phyloP scores from a whole-genome alignment of 2,113 vertebrate genomes.

The Protobothrops mucrosquamatus region DNA sequence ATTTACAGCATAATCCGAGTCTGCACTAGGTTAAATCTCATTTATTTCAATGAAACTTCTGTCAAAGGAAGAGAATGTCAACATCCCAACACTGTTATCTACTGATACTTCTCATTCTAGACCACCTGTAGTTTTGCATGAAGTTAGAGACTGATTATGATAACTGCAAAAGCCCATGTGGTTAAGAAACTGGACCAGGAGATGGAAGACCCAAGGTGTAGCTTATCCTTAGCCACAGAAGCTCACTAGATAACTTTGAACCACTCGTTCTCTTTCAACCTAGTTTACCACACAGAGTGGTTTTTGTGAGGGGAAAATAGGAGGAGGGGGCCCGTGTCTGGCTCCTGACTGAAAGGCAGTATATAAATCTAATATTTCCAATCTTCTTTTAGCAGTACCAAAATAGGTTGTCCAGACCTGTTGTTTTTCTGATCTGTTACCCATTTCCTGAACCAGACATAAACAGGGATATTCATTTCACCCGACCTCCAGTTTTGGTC shows the following conservation, averaged over 20 bases:
- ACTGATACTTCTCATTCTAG: not conserved
- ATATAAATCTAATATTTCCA: not conserved
- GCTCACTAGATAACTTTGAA: not conserved
- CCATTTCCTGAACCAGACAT: not conserved
- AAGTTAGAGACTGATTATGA: not conserved
- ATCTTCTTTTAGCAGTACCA: not conserved
- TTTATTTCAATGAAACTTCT: not conserved
- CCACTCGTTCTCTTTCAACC: not conserved
- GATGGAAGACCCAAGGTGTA: not conserved
- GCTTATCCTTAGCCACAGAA: not conserved
- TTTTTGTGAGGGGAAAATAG: not conserved
- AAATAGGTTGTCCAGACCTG: not conserved
- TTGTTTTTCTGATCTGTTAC: not conserved
- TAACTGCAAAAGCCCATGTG: not conserved
- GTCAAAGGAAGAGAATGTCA: not conserved
- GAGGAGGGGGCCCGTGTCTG: not conserved
- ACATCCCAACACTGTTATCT: not conserved
- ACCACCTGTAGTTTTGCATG: not conserved
- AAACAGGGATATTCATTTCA: not conserved
- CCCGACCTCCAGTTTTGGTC: not conserved
- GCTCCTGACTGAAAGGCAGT: not conserved
- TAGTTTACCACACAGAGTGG: not conserved
- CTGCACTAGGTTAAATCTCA: not conserved
- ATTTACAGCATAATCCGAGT: not conserved
- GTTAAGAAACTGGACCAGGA: not conserved